Base-by-base conservation (phyloP, 37 sponge, comb jelly and placozoan species). In the Ianthella basta region DNA sequence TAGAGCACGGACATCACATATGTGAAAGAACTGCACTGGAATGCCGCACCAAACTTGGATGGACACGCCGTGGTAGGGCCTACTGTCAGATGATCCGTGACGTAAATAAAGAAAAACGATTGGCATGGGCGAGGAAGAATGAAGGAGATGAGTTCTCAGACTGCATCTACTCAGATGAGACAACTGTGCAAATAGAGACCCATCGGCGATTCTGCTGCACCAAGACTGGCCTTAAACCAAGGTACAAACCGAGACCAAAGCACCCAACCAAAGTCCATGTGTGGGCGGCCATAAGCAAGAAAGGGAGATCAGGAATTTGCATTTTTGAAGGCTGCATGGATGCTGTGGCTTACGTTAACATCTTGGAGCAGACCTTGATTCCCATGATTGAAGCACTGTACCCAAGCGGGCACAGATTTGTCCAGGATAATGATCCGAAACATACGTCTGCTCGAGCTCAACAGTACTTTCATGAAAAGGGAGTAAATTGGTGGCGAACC, bases 41-140 rank as follows among this genome's bases (percentile, higher is more conserved):
- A 56, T 80, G 80, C 25, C 56, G 80, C 30, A 80, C 15, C 8
- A 13, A 53, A 25, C 39, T 80, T 24, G 80, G 80, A 55, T 80
- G 80, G 80, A 80, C 80, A 27, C 59, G 0, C 56, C 68, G 73
- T 18, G 84, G 84, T 15, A 83, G 83, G 23, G 83, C 83, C 19
- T 83, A 83, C 55, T 83, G 83, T 83, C 83, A 83, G 33, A 34
- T 83, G 83, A 63, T 83, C 53, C 15, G 69, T 20, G 83, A 83
- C 25, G 55, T 50, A 25, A 83, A 83, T 54, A 83, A 83, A 23
- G 25, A 67, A 59, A 83, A 83, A 69, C 23, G 83, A 4, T 23
- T 83, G 25, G 53, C 36, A 30, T 83, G 83, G 83, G 83, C 83
- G 4, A 64, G 67, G 25, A 39, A 32, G 41, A n/a, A 83, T 66